phyloP scores from a whole-genome alignment of 1,140 invertebrate species.

The Drosophila arawakana region DNA sequence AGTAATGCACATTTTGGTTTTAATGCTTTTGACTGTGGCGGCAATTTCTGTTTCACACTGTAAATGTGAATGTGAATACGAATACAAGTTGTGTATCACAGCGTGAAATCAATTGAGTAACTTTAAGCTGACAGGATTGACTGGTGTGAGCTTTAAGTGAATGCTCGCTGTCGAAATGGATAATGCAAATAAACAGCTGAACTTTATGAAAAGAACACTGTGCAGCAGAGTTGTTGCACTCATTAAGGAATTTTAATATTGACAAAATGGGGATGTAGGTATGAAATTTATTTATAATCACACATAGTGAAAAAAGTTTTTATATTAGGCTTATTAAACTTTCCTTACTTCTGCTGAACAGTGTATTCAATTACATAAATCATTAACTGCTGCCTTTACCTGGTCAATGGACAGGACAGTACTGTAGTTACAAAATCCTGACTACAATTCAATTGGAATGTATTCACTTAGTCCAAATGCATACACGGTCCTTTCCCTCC shows the following conservation, averaged over 20 bases:
- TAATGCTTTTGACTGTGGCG: constrained; percentile 55
- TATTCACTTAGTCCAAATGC: constrained; percentile 36
- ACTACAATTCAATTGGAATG: neutral
- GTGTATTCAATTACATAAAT: constrained; percentile 17
- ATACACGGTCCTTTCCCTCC: neutral
- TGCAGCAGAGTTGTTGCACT: neutral
- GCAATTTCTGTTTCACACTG: constrained; percentile 26
- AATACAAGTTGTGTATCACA: constrained; percentile 33
- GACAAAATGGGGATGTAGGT: too few relatives aligned
- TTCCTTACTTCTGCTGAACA: neutral
- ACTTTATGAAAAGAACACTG: constrained; percentile 2
- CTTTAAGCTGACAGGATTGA: constrained; percentile 31
- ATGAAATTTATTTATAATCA: too few relatives aligned
- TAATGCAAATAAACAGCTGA: constrained; percentile 17
- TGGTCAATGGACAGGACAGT: neutral
- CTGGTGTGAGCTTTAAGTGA: constrained; percentile 30
- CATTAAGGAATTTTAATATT: too few relatives aligned
- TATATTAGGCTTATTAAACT: too few relatives aligned
- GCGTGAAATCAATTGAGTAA: constrained; percentile 35
- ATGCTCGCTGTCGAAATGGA: constrained; percentile 8
- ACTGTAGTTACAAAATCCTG: neutral
- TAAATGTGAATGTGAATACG: constrained; percentile 27
- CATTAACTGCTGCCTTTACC: neutral
- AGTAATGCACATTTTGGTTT: constrained; percentile 64
- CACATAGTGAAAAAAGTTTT: too few relatives aligned